Conservation (phyloP, 2,888 invertebrate genomes). For the Aleiodes testaceus region DNA sequence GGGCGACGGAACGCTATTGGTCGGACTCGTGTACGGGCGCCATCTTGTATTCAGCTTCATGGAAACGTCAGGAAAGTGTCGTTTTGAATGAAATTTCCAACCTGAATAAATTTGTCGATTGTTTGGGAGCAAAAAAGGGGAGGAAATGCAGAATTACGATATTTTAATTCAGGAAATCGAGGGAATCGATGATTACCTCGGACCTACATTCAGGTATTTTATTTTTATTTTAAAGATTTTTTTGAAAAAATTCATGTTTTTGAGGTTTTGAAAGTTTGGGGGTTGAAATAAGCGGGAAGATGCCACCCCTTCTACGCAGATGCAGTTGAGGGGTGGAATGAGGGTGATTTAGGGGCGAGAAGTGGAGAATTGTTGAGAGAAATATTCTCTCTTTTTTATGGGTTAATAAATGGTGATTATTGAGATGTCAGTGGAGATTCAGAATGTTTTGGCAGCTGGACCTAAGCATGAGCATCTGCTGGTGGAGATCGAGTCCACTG, state of each 20-base stretch:
- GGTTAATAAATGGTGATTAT: constrained; percentile 8
- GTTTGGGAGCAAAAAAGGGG: no score
- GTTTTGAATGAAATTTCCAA: no score
- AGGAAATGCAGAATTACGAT: constrained; percentile 75
- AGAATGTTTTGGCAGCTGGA: constrained; percentile 60
- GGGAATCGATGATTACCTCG: constrained; percentile 93
- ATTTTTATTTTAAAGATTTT: not conserved
- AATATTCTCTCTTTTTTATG: not conserved
- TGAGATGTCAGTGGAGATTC: constrained; percentile 60
- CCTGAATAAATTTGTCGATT: no score
- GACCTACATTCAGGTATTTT: constrained; percentile 87
- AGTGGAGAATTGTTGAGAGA: not conserved
- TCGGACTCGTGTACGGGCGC: no score
- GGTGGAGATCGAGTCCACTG: constrained; percentile 73
- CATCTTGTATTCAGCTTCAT: no score
- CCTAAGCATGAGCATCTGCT: constrained; percentile 73
- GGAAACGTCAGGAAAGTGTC: no score
- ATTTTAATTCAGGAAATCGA: constrained; percentile 86
- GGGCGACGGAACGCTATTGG: no score
- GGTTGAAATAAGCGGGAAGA: constrained; percentile 58
- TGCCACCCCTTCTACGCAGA: constrained; percentile 61
- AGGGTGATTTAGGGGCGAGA: not conserved
- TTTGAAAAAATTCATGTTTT: not conserved
- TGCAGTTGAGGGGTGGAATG: constrained; percentile 57
- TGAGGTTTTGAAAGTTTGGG: not conserved